A percentile compares a stretch with the other conserved stretches of the same genome.
Conservation (phyloP, 2,113 vertebrate genomes). For the Malurus melanocephalus region DNA sequence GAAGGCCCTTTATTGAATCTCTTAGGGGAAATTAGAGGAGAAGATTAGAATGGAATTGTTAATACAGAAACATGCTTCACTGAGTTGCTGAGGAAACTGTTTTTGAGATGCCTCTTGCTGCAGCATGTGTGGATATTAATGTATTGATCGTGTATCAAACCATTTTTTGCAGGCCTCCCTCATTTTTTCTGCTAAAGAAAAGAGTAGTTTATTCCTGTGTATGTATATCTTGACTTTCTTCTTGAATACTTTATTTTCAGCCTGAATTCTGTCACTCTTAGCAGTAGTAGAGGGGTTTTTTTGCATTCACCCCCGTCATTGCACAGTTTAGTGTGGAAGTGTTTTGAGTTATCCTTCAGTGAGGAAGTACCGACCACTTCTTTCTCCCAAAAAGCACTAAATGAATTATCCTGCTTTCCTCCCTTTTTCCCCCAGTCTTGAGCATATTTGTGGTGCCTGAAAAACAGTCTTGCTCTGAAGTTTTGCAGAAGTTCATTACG, state of each 20-base stretch:
- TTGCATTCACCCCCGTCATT: neutral
- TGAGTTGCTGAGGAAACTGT: neutral
- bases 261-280: neutral
- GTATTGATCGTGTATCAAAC: neutral
- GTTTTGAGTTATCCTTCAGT: neutral
- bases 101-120: neutral
- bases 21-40: neutral
- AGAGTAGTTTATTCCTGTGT: neutral
- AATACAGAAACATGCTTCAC: neutral
- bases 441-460: conserved; percentile 9
- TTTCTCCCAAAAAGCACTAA: neutral
- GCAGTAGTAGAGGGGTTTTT: neutral
- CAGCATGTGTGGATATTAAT: neutral
- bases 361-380: neutral
- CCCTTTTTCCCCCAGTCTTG: neutral
- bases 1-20: neutral
- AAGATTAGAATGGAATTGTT: neutral
- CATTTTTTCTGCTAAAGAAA: neutral
- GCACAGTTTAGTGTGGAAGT: neutral
- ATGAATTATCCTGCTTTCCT: neutral
- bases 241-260: neutral
- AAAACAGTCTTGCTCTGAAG: conserved; percentile 8
- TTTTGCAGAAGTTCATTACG: conserved; percentile 9
- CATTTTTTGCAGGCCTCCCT: neutral
- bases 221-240: neutral